These are phyloP conservation scores for Drosophila stalkeri DNA, from an alignment of 2,888 invertebrate species.

Conservation along the genomic window DNA sequence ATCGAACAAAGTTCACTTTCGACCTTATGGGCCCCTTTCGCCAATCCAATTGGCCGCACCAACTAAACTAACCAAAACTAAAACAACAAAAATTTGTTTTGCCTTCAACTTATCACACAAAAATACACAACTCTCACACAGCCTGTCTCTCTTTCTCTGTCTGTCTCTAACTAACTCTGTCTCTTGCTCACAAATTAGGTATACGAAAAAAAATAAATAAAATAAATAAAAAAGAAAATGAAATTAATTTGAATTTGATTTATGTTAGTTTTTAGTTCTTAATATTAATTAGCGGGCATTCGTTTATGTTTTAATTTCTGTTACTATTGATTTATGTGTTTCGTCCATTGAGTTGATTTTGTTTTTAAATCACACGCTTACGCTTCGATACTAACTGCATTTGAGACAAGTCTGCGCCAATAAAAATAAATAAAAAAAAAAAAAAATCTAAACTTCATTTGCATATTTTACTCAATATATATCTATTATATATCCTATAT, in stretches of 20 bases:
- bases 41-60: constrained; percentile 29
- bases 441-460: constrained; percentile 37
- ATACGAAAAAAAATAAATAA: constrained; percentile 25
- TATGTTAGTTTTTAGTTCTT: constrained; percentile 25
- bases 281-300: constrained; percentile 34
- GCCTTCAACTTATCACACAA: constrained; percentile 32
- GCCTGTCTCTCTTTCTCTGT: constrained; percentile 67
- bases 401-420: constrained; percentile 60
- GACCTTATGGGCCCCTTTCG: constrained; percentile 37
- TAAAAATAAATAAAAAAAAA: constrained; percentile 1
- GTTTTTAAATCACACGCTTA: constrained; percentile 67
- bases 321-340: constrained; percentile 1
- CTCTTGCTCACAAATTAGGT: constrained; percentile 62
- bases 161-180: constrained; percentile 61
- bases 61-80: constrained; percentile 23
- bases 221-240: background rate
- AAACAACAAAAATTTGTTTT: constrained; percentile 23
- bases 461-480: constrained; percentile 50
- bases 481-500: constrained; percentile 22
- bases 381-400: constrained; percentile 78
- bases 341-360: constrained; percentile 4
- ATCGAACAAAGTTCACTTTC: constrained; percentile 29
- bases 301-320: background rate
- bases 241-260: constrained; percentile 28
- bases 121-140: constrained; percentile 51